Evolutionary conservation across 1,140 invertebrate genomes (phyloP), one percentile per base, ranked within the genome.

Genomic region (Daktulosphaira vitifoliae): DNA sequence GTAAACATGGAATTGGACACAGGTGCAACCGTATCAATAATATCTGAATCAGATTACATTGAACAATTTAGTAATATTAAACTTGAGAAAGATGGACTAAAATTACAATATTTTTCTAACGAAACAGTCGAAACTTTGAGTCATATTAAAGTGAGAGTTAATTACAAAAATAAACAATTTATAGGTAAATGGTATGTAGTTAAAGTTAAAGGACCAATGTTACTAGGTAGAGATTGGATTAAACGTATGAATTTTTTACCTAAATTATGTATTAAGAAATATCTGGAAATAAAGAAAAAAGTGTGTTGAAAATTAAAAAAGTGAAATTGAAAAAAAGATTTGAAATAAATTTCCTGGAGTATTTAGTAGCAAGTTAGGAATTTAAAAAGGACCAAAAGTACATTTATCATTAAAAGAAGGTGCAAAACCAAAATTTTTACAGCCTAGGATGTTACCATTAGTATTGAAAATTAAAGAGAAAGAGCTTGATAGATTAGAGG

Each of bases 401-500:
- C 39, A 64, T 15, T 16, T 67, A 39, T 11, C 23, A 18, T 23
- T 65, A 51, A 20, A 16, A 37, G n/a, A 26, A 5, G 16, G 20
- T 29, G 62, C 51, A 16, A 66, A 65, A 37, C 72, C 74, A n/a
- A 70, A 71, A 67, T 75, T 73, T 68, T 49, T 71, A 15, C 73
- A 73, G 67, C 71, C 74, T 22, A 66, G 76, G 53, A 69, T 70
- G 11, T 68, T 78, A 26, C 74, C 75, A 2, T 75, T 72, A 65
- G 72, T 76, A 15, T 64, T 79, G 2, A 71, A 67, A 67, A 56
- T 72, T 22, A 69, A 73, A 65, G n/a, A n/a, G n/a, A 67, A 78
- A 7, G 71, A 52, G 11, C 9, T 52, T 9, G 23, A 52, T 25
- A 29, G 15, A 52, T 29, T 20, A 52, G 50, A 52, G 29, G 69